Conservation (phyloP, 2,797 vertebrate species). For the Crypturellus tataupa region DNA sequence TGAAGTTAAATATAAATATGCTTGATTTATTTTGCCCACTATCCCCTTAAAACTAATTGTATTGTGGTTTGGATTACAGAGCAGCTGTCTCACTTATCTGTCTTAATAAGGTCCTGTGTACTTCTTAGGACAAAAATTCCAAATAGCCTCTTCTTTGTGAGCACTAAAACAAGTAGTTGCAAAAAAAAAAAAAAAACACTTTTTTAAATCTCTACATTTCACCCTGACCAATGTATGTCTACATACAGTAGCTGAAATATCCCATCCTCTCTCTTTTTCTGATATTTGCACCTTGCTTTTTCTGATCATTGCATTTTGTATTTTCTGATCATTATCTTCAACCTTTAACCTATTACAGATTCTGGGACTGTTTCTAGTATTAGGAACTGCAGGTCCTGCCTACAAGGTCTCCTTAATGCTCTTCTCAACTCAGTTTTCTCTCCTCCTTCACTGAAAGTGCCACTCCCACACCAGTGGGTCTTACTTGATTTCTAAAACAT, state of each 20-base stretch:
- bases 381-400: not conserved
- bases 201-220: not conserved
- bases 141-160: not conserved
- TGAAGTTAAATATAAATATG: not conserved
- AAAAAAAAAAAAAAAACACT: not conserved
- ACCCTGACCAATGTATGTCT: not conserved
- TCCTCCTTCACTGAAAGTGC: not conserved
- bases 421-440: not conserved
- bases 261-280: not conserved
- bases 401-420: not conserved
- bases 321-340: not conserved
- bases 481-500: not conserved
- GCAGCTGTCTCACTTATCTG: not conserved
- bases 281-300: not conserved
- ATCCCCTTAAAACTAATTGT: constrained; percentile 16
- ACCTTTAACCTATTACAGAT: not conserved
- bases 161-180: not conserved
- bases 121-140: not conserved
- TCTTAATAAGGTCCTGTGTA: not conserved
- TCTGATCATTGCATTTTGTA: not conserved
- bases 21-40: not conserved
- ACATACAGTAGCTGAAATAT: not conserved
- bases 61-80: not conserved
- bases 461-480: not conserved
- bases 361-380: rapidly evolving